Conservation (phyloP, 2,888 invertebrate genomes). For the Barypeithes pellucidus region DNA sequence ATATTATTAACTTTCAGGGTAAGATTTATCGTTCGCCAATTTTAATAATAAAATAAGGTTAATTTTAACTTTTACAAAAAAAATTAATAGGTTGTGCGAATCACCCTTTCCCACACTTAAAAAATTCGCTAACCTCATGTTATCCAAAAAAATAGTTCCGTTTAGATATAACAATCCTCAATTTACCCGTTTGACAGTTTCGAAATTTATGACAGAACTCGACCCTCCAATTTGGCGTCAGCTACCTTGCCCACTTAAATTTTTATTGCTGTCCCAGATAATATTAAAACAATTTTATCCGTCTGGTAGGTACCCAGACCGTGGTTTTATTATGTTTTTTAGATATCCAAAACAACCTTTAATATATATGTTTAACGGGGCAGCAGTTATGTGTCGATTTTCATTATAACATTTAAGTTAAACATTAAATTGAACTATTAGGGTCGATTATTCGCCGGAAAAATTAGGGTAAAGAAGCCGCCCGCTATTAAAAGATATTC, state of each 20-base stretch:
- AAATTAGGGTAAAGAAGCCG: slow-evolving; percentile 38
- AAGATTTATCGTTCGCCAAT: slow-evolving; percentile 2
- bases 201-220: slow-evolving; percentile 48
- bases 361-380: slow-evolving; percentile 53
- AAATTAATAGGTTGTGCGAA: slow-evolving; percentile 26
- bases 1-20: not conserved
- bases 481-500: slow-evolving; percentile 30
- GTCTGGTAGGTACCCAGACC: slow-evolving; percentile 46
- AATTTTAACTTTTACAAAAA: slow-evolving; percentile 19
- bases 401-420: slow-evolving; percentile 57
- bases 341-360: slow-evolving; percentile 41
- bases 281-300: slow-evolving; percentile 54
- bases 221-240: slow-evolving; percentile 53
- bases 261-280: slow-evolving; percentile 55
- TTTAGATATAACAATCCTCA: slow-evolving; percentile 44
- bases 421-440: slow-evolving; percentile 58
- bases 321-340: slow-evolving; percentile 42
- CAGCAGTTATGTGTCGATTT: slow-evolving; percentile 48
- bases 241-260: slow-evolving; percentile 53
- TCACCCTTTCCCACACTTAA: slow-evolving; percentile 50
- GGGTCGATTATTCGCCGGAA: slow-evolving; percentile 42
- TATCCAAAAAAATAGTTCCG: slow-evolving; percentile 33
- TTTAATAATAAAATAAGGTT: slow-evolving; percentile 22
- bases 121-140: slow-evolving; percentile 11
- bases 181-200: slow-evolving; percentile 50